These are phyloP conservation scores for Sinhomidia bicolor DNA, from an alignment of 2,888 invertebrate species.

Conservation along the genomic window DNA sequence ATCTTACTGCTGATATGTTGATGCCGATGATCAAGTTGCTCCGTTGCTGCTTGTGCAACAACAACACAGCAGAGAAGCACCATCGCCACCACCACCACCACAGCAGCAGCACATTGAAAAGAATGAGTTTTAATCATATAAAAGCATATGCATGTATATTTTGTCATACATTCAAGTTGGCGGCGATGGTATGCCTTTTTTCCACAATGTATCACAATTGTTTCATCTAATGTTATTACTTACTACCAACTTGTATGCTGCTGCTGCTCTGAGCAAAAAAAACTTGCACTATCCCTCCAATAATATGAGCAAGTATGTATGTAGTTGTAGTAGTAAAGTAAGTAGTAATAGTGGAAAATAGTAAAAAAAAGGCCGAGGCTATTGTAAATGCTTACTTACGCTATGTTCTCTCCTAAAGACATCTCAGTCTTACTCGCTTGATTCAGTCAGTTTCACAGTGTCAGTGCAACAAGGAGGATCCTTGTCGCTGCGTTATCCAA, in stretches of 20 bases:
- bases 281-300: neutral
- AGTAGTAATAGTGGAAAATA: too few relatives aligned
- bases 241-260: too few relatives aligned
- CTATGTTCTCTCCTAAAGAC: constrained; percentile 39
- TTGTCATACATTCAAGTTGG: neutral
- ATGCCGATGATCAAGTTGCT: constrained; percentile 41
- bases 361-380: neutral
- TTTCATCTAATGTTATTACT: neutral
- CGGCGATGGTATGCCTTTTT: constrained; percentile 16
- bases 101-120: constrained; percentile 29
- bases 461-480: constrained; percentile 66
- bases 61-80: neutral
- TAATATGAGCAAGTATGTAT: neutral
- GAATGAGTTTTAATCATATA: constrained; percentile 34
- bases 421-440: constrained; percentile 44
- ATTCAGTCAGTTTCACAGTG: constrained; percentile 69
- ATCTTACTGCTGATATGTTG: constrained; percentile 11
- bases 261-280: neutral
- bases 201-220: constrained; percentile 45
- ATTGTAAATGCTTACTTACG: too few relatives aligned
- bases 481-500: constrained; percentile 49
- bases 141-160: neutral
- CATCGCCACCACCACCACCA: too few relatives aligned
- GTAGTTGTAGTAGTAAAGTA: neutral
- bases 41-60: neutral